These are phyloP conservation scores for Diuraphis noxia DNA, from an alignment of 1,140 invertebrate species.

Conservation along the genomic window DNA sequence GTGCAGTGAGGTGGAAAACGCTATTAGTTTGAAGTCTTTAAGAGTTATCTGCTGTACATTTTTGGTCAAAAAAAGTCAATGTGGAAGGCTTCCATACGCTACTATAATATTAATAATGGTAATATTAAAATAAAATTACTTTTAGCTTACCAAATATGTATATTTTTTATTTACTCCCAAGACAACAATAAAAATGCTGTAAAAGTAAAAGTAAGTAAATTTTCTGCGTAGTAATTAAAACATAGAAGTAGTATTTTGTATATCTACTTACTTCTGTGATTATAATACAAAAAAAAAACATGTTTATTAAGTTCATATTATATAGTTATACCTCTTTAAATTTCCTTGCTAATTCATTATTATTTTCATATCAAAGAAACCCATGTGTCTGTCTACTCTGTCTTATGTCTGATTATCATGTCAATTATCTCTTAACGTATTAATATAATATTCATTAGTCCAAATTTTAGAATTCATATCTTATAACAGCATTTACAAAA, in stretches of 20 bases:
- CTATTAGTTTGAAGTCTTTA: too few species aligned
- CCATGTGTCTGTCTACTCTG: constrained; percentile 84
- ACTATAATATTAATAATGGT: constrained; percentile 61
- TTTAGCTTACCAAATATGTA: background rate
- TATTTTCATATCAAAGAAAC: constrained; percentile 99
- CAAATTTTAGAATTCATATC: constrained; percentile 97
- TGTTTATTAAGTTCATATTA: constrained; percentile 10
- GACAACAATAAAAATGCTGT: constrained; percentile 86
- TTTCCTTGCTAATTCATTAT: constrained; percentile 87
- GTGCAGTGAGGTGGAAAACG: too few species aligned
- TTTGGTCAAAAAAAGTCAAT: constrained; percentile 94
- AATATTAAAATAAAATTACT: background rate
- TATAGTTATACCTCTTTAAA: constrained; percentile 71
- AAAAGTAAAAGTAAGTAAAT: constrained; percentile 90
- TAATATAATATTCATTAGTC: constrained; percentile 94
- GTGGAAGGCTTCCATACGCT: constrained; percentile 79
- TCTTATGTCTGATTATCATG: constrained; percentile 93
- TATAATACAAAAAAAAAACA: background rate
- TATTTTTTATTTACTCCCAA: constrained; percentile 67
- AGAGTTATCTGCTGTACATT: constrained; percentile 94
- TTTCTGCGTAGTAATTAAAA: constrained; percentile 90
- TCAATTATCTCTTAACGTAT: constrained; percentile 84
- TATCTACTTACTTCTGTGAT: constrained; percentile 84
- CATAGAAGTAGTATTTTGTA: constrained; percentile 90
- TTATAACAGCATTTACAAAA: constrained; percentile 95